Base-by-base conservation (phyloP, 2,888 invertebrate genomes). In the Zaprionus bogoriensis region DNA sequence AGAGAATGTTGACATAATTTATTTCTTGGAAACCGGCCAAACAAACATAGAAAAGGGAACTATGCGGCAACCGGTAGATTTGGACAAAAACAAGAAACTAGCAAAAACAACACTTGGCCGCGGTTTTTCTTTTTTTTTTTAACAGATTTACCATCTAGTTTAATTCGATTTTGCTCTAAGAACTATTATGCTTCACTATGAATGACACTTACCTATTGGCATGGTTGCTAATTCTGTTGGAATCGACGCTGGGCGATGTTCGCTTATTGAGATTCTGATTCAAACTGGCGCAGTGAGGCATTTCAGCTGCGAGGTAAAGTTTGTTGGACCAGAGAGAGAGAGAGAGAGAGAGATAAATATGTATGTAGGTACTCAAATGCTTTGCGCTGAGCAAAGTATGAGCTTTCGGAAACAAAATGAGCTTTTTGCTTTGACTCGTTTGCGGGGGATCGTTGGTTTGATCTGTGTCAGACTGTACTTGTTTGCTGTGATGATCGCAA, bases 171-270 rank as follows among this genome's bases (percentile, higher is more conserved):
- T 25, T 30, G 62, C 59, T 74, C 55, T 44, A 14, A 44, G 62
- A 42, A 48, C 63, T 63, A 61, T 55, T 45, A 27, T 38, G 57
- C 54, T 52, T 36, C 51, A n/a, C 25, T 38, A 14, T 53, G 14
- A 54, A 36, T 32, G 41, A 60, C 30, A 19, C 30, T 89, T 62
- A 88, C 88, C 88, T 69, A 78, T 78, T 73, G 88, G 74, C 88
- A 88, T 88, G 59, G 52, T 76, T 70, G 67, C 62, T 69, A 50
- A 52, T 45, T 46, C 57, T 32, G 52, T 60, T 72, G 27, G 44
- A 65, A 57, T 65, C 36, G 42, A 3, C 9, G 17, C 17, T 36
- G 7, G 12, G 61, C 61, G 80, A 75, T 80, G 72, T 67, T 73
- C 36, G 25, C 77, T 65, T 67, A 48, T 55, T 75, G 80, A 80